Evolutionary conservation across 1,140 invertebrate species (phyloP), one percentile per base, ranked within the genome.

Genomic region (Sitophilus oryzae): DNA sequence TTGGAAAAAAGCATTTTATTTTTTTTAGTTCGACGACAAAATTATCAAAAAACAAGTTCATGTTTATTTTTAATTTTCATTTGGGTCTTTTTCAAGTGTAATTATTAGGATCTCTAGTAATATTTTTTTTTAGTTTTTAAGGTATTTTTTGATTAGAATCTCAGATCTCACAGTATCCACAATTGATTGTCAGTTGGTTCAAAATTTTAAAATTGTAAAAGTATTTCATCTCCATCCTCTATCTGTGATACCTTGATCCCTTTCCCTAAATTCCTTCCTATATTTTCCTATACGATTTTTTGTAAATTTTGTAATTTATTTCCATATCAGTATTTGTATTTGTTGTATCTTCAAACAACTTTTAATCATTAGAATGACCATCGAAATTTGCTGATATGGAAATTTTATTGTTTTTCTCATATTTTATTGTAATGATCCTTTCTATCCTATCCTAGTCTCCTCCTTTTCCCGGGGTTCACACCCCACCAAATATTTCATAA

Each of bases 221-320:
- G 47, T 46, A 52, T 55, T 16, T 59, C 54, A 64, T 64, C 58
- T 63, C 60, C 63, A 65, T 63, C 63, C 59, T 62, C 45, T 60
- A 66, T 63, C 65, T 66, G 65, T 66, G 65, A 66, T 66, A 66
- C 63, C 62, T 47, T 30, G n/a, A 35, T 14, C 48, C 41, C 38
- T 45, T 34, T 23, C 38, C 36, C 25, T 11, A 30, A 30, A 30
- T 30, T 30, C 25, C 25, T 11, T 30, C 25, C 11, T 30, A 11
- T 30, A 30, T 30, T n/a, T n/a, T n/a, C n/a, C n/a, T n/a, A n/a
- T n/a, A n/a, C n/a, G n/a, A n/a, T n/a, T n/a, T n/a, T n/a, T n/a
- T n/a, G n/a, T n/a, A n/a, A n/a, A n/a, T n/a, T n/a, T n/a, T n/a
- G n/a, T n/a, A n/a, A n/a, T n/a, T n/a, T n/a, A n/a, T n/a, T n/a